These are phyloP conservation scores for Netelia fuscicornis DNA, from an alignment of 2,888 invertebrate genomes.

Conservation along the genomic window DNA sequence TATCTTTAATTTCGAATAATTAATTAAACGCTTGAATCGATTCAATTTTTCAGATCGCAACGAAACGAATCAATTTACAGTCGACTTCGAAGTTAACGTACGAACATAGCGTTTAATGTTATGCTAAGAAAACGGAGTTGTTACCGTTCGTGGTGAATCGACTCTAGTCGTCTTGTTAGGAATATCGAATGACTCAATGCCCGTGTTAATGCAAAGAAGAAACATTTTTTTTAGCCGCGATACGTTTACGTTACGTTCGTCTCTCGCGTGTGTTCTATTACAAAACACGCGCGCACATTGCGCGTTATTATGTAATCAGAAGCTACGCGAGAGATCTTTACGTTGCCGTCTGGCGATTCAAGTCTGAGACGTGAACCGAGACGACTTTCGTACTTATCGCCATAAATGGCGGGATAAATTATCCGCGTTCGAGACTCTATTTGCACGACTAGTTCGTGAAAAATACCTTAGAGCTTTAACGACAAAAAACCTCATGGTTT, in stretches of 20 bases:
- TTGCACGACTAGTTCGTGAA: no score
- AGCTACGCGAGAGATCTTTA: neutral
- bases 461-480: no score
- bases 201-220: neutral
- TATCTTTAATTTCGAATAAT: no score
- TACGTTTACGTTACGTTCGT: neutral
- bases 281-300: conserved; percentile 7
- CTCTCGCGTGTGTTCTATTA: conserved; percentile 17
- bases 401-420: conserved; percentile 56
- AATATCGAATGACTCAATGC: conserved; percentile 37
- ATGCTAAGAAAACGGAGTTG: conserved; percentile 3
- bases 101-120: no score
- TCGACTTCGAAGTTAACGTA: no score
- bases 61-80: no score
- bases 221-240: no score
- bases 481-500: no score
- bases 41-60: no score
- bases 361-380: neutral
- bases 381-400: conserved; percentile 59
- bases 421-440: neutral
- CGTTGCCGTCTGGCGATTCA: no score
- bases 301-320: conserved; percentile 28
- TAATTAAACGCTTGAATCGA: no score
- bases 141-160: neutral
- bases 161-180: neutral